A percentile compares a stretch with the other conserved stretches of the same genome.
These are phyloP conservation scores for Gobiocypris rarus DNA, from an alignment of 2,113 vertebrate genomes.

Conservation along the genomic window DNA sequence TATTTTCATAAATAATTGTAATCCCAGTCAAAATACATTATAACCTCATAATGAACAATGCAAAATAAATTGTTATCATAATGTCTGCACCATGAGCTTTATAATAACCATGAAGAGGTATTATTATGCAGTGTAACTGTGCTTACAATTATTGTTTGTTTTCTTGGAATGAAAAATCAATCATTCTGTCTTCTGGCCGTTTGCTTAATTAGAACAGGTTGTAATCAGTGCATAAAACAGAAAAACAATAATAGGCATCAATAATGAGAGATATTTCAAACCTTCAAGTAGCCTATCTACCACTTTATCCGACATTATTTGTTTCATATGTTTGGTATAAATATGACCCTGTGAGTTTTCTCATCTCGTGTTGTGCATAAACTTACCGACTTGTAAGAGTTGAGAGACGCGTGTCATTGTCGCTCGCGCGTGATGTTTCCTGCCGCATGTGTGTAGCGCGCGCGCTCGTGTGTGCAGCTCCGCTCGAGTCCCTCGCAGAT, in stretches of 20 bases:
- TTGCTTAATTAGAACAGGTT: neutral
- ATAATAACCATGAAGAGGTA: neutral
- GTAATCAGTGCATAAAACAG: neutral
- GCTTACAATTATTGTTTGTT: neutral
- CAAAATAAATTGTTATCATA: neutral
- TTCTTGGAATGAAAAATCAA: neutral
- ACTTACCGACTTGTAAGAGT: constrained; percentile 7
- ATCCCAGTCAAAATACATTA: neutral
- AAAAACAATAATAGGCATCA: neutral
- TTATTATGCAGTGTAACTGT: neutral
- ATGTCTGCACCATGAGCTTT: neutral
- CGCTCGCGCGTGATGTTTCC: neutral
- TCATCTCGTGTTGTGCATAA: neutral
- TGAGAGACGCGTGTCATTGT: neutral
- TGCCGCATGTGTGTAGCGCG: neutral
- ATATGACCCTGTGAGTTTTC: neutral
- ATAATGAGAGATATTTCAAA: neutral
- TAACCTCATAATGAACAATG: neutral
- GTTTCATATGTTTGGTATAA: too few relatives aligned
- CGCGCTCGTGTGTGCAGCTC: neutral
- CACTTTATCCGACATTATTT: neutral
- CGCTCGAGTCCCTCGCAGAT: neutral
- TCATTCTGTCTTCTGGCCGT: neutral
- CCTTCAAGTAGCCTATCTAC: neutral
- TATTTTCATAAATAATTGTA: neutral